Evolutionary conservation across 2,888 invertebrate genomes (phyloP).

Genomic region (Hirtodrosophila confusa): DNA sequence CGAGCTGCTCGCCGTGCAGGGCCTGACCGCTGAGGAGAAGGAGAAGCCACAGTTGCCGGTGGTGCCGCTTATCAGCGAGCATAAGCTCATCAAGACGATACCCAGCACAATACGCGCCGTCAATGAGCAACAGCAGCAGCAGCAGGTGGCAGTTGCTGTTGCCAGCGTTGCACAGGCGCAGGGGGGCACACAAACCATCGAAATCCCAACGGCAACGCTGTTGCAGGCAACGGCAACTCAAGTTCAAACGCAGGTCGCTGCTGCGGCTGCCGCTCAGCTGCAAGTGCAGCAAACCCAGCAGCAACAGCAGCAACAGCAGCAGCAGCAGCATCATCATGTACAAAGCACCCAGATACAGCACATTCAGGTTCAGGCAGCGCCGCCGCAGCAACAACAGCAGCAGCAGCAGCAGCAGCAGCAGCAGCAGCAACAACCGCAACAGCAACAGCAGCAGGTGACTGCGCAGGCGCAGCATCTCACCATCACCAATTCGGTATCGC

Average conservation of each 20-base stretch:
- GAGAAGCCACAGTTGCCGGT: conserved; percentile 82
- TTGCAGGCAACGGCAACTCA: conserved; percentile 75
- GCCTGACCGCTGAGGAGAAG: conserved; percentile 86
- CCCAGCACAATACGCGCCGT: conserved; percentile 83
- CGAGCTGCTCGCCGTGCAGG: conserved; percentile 90
- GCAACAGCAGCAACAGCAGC: conserved; percentile 52
- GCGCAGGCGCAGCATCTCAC: conserved; percentile 68
- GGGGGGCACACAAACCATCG: conserved; percentile 79
- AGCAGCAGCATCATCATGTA: conserved; percentile 78
- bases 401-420: conserved; percentile 57
- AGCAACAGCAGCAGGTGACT: conserved; percentile 61
- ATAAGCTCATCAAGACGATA: conserved; percentile 83
- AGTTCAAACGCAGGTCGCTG: conserved; percentile 68
- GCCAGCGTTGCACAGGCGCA: conserved; percentile 71
- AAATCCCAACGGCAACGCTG: conserved; percentile 80
- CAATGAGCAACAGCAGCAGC: conserved; percentile 71
- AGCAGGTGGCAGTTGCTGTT: conserved; percentile 58
- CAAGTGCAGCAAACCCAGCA: conserved; percentile 63
- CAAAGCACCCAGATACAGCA: conserved; percentile 81
- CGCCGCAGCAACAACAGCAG: conserved; percentile 65
- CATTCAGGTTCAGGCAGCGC: conserved; percentile 79
- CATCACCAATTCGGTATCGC: conserved; percentile 71
- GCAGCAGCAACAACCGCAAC: conserved; percentile 50
- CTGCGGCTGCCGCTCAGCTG: conserved; percentile 60
- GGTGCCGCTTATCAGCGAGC: conserved; percentile 77